Percentiles rank a stretch among this genome's conserved stretches.
Conservation (phyloP, 2,113 vertebrate genomes). For the Laterallus jamaicensis region DNA sequence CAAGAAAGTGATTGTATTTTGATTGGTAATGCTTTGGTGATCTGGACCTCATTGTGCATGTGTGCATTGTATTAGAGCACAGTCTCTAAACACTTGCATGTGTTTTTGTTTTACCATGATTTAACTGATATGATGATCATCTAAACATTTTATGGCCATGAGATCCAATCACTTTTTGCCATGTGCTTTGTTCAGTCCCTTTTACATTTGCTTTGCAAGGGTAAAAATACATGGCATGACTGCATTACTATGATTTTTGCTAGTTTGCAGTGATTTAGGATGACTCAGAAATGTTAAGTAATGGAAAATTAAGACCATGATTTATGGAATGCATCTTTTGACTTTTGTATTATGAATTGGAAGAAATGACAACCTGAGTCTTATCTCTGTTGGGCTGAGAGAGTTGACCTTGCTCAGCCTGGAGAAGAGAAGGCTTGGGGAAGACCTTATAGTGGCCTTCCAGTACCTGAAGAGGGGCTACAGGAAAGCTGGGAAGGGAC, state of each 20-base stretch:
- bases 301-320: neutral
- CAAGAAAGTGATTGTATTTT: constrained; percentile 34
- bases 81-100: neutral
- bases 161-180: neutral
- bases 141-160: neutral
- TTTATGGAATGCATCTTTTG: neutral
- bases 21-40: constrained; percentile 35
- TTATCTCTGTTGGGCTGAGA: neutral
- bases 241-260: neutral
- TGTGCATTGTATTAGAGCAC: neutral
- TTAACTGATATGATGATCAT: neutral
- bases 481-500: no score
- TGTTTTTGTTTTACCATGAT: neutral
- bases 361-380: neutral
- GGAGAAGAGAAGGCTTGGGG: no score
- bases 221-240: neutral
- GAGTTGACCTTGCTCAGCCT: no score
- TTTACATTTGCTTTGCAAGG: neutral
- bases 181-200: neutral
- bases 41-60: neutral
- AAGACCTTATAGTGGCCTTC: no score
- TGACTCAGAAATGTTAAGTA: neutral
- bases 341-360: neutral
- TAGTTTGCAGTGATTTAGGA: neutral
- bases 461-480: no score